Conservation (phyloP, 1,140 invertebrate species). For the Teleogryllus occipitalis region DNA sequence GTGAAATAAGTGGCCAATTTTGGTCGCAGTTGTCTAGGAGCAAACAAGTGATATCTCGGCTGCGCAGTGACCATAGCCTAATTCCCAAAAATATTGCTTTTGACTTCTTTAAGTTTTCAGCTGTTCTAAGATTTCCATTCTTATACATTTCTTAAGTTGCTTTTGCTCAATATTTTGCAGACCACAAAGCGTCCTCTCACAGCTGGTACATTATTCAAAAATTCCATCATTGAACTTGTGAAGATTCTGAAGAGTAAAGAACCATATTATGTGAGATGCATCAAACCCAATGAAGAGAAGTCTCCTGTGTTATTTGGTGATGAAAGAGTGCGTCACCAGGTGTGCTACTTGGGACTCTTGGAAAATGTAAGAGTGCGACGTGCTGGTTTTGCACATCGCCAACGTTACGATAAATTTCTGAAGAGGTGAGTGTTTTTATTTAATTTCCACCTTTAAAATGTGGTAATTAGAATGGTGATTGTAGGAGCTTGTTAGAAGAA, state of each 20-base stretch:
- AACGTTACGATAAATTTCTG: constrained; percentile 81
- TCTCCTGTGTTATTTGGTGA: constrained; percentile 71
- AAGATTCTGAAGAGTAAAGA: constrained; percentile 84
- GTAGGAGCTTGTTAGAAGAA: no score
- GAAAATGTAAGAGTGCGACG: constrained; percentile 90
- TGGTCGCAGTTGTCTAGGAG: no score
- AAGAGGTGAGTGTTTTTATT: constrained; percentile 44
- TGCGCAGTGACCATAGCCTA: no score
- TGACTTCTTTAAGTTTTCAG: no score
- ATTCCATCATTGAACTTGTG: constrained; percentile 85
- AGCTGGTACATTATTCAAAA: constrained; percentile 88
- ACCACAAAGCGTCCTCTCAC: constrained; percentile 89
- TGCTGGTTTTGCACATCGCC: constrained; percentile 88
- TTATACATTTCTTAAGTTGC: background rate
- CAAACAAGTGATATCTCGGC: no score
- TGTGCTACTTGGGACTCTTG: constrained; percentile 79
- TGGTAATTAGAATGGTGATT: no score
- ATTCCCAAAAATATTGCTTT: no score
- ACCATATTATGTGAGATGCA: constrained; percentile 92
- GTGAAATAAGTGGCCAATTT: no score
- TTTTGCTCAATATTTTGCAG: constrained; percentile 39
- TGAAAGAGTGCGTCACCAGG: constrained; percentile 79
- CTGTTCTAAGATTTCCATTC: no score
- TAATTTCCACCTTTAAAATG: no score
- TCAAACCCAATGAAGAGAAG: constrained; percentile 93